phyloP scores from a whole-genome alignment of 2,113 vertebrate species.

The Scomber colias region DNA sequence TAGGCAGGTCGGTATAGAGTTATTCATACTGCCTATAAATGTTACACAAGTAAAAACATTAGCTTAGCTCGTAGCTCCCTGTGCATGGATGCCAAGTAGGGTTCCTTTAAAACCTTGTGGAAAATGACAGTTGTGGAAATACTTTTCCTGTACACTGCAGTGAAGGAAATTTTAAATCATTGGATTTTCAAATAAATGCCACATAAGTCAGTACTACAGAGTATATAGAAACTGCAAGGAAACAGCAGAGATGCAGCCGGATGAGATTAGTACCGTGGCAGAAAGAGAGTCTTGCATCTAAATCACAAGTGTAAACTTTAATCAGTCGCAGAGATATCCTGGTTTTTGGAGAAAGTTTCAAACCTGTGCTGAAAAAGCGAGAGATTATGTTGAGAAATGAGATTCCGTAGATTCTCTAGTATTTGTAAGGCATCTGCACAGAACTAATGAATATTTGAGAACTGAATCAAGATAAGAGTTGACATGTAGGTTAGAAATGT shows the following conservation, averaged over 20 bases:
- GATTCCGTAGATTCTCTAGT: too few relatives aligned
- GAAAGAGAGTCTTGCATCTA: constrained; percentile 18
- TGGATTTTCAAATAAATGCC: constrained; percentile 76
- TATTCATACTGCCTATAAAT: constrained; percentile 47
- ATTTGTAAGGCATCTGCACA: neutral
- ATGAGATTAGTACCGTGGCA: constrained; percentile 28
- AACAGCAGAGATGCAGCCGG: constrained; percentile 47
- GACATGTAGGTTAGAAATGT: neutral
- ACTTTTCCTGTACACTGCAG: constrained; percentile 46
- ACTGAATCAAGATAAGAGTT: neutral
- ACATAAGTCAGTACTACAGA: constrained; percentile 65
- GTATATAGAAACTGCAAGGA: constrained; percentile 40
- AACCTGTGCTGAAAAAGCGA: constrained; percentile 2
- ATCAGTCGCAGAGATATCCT: neutral
- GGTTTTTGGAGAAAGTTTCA: neutral
- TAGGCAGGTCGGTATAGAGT: constrained; percentile 14
- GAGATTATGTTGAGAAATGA: neutral
- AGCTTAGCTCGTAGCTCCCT: constrained; percentile 42
- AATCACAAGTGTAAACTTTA: constrained; percentile 31
- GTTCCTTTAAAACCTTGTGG: constrained; percentile 39
- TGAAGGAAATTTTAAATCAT: constrained; percentile 70
- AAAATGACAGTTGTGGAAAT: constrained; percentile 68
- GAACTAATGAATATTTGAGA: neutral
- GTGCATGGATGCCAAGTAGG: constrained; percentile 25
- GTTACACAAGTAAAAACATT: constrained; percentile 49